phyloP scores from a whole-genome alignment of 2,113 vertebrate genomes.

The Cinclus cinclus region DNA sequence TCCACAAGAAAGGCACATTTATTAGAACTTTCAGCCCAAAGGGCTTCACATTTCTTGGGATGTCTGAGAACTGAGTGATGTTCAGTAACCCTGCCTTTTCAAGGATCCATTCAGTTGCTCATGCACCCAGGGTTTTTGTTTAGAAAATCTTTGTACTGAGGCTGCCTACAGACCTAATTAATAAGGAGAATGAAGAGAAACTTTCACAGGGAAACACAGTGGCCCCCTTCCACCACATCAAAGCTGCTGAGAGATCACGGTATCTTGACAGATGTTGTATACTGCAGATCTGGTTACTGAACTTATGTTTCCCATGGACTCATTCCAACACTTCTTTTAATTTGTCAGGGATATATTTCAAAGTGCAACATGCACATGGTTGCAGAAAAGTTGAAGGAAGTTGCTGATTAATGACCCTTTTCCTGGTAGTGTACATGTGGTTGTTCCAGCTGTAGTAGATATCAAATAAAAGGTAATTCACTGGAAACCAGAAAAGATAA shows the following conservation, averaged over 20 bases:
- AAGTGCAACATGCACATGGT: background rate
- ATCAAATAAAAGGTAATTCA: background rate
- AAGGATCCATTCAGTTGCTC: background rate
- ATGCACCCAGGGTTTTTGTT: background rate
- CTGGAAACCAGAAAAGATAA: background rate
- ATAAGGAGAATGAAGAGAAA: background rate
- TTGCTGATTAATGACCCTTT: constrained; percentile 25
- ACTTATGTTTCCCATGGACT: constrained; percentile 45
- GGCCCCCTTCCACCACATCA: constrained; percentile 16
- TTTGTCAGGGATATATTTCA: constrained; percentile 27
- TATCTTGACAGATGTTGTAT: constrained; percentile 52
- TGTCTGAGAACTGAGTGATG: background rate
- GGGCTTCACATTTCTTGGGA: background rate
- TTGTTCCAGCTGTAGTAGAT: background rate
- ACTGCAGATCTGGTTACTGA: constrained; percentile 23
- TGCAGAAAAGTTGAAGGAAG: constrained; percentile 42
- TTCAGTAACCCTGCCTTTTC: background rate
- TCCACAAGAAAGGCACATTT: background rate
- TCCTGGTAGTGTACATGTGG: background rate
- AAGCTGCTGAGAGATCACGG: background rate
- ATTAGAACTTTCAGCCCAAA: background rate
- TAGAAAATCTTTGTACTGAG: background rate
- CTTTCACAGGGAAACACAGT: background rate
- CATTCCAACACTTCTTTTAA: constrained; percentile 30
- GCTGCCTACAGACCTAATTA: background rate